Conservation (phyloP, 1,140 invertebrate species). For the Leptinotarsa undecemlineata region DNA sequence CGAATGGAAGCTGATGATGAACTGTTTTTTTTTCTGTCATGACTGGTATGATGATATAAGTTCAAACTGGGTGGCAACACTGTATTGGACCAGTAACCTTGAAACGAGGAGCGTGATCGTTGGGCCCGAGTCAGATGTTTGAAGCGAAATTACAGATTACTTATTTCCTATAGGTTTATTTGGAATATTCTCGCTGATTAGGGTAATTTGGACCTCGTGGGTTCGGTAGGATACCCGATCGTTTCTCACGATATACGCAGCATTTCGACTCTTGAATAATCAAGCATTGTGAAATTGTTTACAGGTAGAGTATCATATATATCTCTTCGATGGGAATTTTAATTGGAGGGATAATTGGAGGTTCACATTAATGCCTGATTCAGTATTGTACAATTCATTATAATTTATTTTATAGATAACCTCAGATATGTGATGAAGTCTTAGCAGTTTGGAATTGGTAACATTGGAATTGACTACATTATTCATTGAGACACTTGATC, state of each 20-base stretch:
- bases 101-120: not conserved
- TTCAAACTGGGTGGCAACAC: not conserved
- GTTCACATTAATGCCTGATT: not conserved
- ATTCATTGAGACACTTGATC: too few species aligned
- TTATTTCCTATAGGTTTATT: slow-evolving; percentile 6
- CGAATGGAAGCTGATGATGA: too few species aligned
- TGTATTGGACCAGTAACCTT: not conserved
- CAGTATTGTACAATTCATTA: not conserved
- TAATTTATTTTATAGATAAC: not conserved
- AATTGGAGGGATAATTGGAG: not conserved
- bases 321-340: not conserved
- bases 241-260: slow-evolving; percentile 5
- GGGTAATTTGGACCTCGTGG: not conserved
- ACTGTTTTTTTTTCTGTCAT: too few species aligned
- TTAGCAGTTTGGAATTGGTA: too few species aligned
- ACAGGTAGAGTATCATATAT: not conserved
- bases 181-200: slow-evolving; percentile 4
- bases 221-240: slow-evolving; percentile 3
- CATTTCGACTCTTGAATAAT: not conserved
- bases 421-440: not conserved
- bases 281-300: not conserved
- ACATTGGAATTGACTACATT: too few species aligned
- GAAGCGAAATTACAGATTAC: not conserved
- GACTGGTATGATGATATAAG: too few species aligned
- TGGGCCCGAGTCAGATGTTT: slow-evolving; percentile 4